Evolutionary conservation across 1,140 invertebrate genomes (phyloP).

Genomic region (Temnothorax curvispinosus): DNA sequence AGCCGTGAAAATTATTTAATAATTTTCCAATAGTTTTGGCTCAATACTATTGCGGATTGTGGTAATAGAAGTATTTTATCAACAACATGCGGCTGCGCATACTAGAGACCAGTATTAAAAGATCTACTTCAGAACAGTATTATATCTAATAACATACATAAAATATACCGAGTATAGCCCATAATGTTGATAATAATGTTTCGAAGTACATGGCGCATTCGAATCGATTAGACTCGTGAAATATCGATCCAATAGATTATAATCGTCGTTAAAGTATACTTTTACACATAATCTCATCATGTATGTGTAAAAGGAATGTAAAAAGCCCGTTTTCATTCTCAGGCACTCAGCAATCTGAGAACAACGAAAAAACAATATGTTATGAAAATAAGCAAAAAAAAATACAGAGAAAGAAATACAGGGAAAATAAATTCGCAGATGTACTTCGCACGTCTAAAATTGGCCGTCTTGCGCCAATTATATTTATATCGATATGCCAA

Average conservation of each 20-base stretch:
- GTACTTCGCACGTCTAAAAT: neutral
- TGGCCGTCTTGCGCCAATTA: neutral
- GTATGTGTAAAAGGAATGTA: neutral
- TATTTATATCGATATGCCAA: neutral
- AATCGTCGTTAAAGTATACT: neutral
- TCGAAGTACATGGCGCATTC: neutral
- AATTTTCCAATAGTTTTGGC: neutral
- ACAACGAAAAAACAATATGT: neutral
- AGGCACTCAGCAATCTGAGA: neutral
- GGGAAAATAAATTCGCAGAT: neutral
- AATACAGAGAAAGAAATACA: neutral
- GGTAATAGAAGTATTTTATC: constrained; percentile 18
- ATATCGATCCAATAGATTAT: constrained; percentile 12
- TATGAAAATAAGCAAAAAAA: neutral
- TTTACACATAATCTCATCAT: neutral
- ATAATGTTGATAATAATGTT: constrained; percentile 50
- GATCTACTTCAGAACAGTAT: constrained; percentile 84
- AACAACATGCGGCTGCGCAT: constrained; percentile 56
- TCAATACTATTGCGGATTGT: constrained; percentile 1
- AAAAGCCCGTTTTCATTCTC: neutral
- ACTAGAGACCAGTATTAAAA: constrained; percentile 84
- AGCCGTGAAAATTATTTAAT: constrained; percentile 20
- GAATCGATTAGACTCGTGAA: constrained; percentile 24
- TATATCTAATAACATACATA: constrained; percentile 75
- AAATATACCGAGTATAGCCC: constrained; percentile 46